phyloP scores from a whole-genome alignment of 2,888 invertebrate genomes.

The Acrobasis repandana region DNA sequence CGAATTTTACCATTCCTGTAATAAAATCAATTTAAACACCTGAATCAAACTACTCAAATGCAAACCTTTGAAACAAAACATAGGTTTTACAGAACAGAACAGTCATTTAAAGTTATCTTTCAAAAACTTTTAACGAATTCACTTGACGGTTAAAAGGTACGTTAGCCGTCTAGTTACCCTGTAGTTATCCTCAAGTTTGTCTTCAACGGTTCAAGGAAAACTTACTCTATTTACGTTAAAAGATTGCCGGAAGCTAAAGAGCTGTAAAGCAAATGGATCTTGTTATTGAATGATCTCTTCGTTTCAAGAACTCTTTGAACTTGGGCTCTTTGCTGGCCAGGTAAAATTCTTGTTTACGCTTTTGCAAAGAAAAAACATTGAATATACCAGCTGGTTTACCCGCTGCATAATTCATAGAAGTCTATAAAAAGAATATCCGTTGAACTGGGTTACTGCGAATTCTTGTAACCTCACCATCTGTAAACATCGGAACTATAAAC shows the following conservation, averaged over 20 bases:
- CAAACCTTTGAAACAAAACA: not conserved
- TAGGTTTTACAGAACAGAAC: not conserved
- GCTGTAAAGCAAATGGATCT: not conserved
- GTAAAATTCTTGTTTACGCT: not conserved
- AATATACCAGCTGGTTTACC: too few relatives aligned
- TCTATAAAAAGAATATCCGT: too few relatives aligned
- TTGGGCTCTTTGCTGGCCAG: not conserved
- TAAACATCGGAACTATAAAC: too few relatives aligned
- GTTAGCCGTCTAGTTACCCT: slow-evolving; percentile 16
- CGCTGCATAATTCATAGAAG: too few relatives aligned
- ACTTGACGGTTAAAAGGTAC: slow-evolving; percentile 7
- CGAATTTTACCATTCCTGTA: too few relatives aligned
- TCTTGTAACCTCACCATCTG: too few relatives aligned
- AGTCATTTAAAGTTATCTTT: not conserved
- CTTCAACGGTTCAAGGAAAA: slow-evolving; percentile 11
- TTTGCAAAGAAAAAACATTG: too few relatives aligned
- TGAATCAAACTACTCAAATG: not conserved
- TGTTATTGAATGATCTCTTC: not conserved
- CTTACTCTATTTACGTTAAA: slow-evolving; percentile 17
- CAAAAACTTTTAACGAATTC: slow-evolving; percentile 16
- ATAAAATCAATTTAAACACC: not conserved
- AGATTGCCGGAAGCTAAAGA: slow-evolving; percentile 8
- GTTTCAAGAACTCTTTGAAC: not conserved
- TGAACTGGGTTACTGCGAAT: too few relatives aligned
- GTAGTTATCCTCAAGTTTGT: slow-evolving; percentile 13